phyloP scores from a whole-genome alignment of 2,113 vertebrate genomes.

The Bostrychus sinensis region DNA sequence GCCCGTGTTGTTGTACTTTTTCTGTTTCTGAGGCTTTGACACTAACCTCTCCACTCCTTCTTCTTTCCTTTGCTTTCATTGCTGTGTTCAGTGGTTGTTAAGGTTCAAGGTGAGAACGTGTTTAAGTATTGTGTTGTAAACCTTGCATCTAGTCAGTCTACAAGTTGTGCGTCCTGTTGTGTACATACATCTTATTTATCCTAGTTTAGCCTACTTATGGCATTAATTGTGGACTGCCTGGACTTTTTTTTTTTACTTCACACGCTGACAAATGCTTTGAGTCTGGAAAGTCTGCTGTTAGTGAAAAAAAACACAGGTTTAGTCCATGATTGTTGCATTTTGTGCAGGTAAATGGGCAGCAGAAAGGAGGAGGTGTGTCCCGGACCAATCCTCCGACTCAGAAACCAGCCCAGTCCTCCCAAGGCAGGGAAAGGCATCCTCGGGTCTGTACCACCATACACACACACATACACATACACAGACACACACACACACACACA shows the following conservation, averaged over 20 bases:
- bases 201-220: no score
- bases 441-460: slow-evolving; percentile 81
- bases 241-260: no score
- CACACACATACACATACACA: no score
- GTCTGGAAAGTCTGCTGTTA: no score
- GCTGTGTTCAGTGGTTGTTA: slow-evolving; percentile 96
- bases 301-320: no score
- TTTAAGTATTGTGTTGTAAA: no score
- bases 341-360: slow-evolving; percentile 86
- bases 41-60: slow-evolving; percentile 90
- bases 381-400: slow-evolving; percentile 91
- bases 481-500: no score
- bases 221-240: no score
- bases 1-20: slow-evolving; percentile 20
- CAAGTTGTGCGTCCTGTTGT: no score
- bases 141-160: no score
- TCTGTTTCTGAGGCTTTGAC: slow-evolving; percentile 16
- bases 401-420: slow-evolving; percentile 94
- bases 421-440: slow-evolving; percentile 90
- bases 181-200: no score
- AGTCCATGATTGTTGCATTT: background rate
- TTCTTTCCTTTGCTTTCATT: slow-evolving; percentile 81
- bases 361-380: slow-evolving; percentile 88
- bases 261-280: no score
- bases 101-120: slow-evolving; percentile 96